Evolutionary conservation across 2,888 invertebrate genomes (phyloP), one percentile per base, ranked within the genome.

Genomic region (Standfussiana lucernea): DNA sequence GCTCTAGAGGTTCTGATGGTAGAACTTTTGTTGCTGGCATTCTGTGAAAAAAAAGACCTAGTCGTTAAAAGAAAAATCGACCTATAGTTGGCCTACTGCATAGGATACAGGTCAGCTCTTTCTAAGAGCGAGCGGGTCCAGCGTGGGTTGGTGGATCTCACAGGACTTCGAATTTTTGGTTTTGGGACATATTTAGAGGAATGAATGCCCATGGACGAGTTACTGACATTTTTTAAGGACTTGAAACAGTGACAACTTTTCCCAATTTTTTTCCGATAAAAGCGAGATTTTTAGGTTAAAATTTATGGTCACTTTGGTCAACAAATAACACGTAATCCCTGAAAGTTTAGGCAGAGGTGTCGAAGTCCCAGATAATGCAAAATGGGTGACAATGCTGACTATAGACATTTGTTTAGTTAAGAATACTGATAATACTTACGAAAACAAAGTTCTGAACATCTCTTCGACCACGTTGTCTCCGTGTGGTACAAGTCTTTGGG

Each of bases 361-460:
- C n/a, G n/a, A 59, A 35, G 32, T 32, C 8, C 18, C 1, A 32
- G 6, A 2, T 59, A 24, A 32, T 32, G 18, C 24, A 24, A 24
- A 61, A 61, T 35, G 35, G 24, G 11, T 0, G 11, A 35, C 24
- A 61, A 35, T 61, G 6, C 32, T 21, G 1, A 15, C 59, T 59
- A 21, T 21, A 32, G 2, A 21, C 21, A 13, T 10, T 32, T 32
- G 15, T 56, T 56, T n/a, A 3, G 1, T 18, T 8, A 59, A 62
- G n/a, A 53, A n/a, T 28, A n/a, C 56, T 56, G 18, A 8, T 68
- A 56, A 42, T 24, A 90, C 96, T 96, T 93, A 98, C 98, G 97
- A 96, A 86, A 98, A 98, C 28, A 98, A 94, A 28, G 97, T 97
- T 84, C 97, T 97, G 79, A 98, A 95, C 90, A 98, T 96, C 92